Evolutionary conservation across 1,140 invertebrate species (phyloP).

Genomic region (Drosophila takahashii): DNA sequence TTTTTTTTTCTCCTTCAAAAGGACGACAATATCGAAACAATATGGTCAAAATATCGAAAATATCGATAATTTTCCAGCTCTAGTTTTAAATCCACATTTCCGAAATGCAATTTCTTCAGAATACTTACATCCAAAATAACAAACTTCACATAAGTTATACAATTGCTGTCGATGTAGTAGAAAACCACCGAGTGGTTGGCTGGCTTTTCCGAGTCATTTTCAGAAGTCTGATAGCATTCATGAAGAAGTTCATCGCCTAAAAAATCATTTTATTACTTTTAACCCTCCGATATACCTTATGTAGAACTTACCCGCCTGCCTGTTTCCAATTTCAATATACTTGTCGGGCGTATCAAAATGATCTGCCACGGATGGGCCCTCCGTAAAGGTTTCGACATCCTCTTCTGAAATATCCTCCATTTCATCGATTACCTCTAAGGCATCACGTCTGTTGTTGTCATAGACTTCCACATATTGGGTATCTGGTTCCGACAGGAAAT

Average conservation of each 20-base stretch:
- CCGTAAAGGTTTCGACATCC: slow-evolving; percentile 8
- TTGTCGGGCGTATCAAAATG: slow-evolving; percentile 55
- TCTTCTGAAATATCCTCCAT: slow-evolving; percentile 2
- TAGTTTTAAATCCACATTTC: no score
- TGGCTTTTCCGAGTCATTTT: slow-evolving; percentile 1
- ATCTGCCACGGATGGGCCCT: not conserved
- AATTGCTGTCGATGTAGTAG: slow-evolving; percentile 71
- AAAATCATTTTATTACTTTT: not conserved
- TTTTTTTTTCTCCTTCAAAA: no score
- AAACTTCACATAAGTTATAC: slow-evolving; percentile 76
- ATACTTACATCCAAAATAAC: slow-evolving; percentile 72
- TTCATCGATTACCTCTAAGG: slow-evolving; percentile 7
- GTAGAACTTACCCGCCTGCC: slow-evolving; percentile 56
- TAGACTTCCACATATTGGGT: not conserved
- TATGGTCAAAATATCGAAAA: no score
- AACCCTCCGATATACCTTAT: not conserved
- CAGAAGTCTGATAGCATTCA: slow-evolving; percentile 56
- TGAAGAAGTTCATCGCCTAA: slow-evolving; percentile 67
- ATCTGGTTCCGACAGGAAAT: not conserved
- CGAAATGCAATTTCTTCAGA: not conserved
- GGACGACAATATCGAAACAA: no score
- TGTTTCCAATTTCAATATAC: slow-evolving; percentile 60
- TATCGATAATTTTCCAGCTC: no score
- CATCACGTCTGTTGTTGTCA: slow-evolving; percentile 19
- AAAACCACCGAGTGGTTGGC: slow-evolving; percentile 57